Evolutionary conservation across 2,113 vertebrate species (phyloP), one percentile per base, ranked within the genome.

Genomic region (Syrrhaptes paradoxus): DNA sequence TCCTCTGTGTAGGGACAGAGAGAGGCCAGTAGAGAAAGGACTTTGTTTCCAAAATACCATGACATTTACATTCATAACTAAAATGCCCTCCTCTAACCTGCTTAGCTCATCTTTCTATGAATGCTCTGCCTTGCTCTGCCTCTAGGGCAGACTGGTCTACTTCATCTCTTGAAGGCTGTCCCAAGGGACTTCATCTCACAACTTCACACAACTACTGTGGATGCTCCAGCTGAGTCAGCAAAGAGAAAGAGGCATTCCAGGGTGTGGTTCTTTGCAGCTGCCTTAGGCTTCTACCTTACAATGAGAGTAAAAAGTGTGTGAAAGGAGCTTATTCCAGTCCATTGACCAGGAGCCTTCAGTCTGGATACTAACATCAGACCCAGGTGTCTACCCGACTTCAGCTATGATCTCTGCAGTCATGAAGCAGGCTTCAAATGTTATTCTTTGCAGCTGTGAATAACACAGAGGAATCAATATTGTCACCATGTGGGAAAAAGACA

Each of bases 21-120:
- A 84, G 5, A 2, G 9, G 65, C 7, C 77, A 55, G 68, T 13
- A 43, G 9, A 84, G 19, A 32, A 84, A 62, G 51, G 59, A 89
- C 55, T 41, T 81, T 26, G 43, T 51, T 81, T 94, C 63, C 61
- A 89, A 74, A 43, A 77, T 14, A 85, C 48, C n/a, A 19, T 13
- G 9, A 24, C 57, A 59, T 66, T 90, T 34, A 74, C 76, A 73
- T 80, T 66, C 49, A 61, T 88, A 80, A 94, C 84, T 84, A 81
- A 84, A 91, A 94, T n/a, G 17, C 15, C 7, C 31, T 89, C 25
- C 68, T 86, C 51, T 66, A 87, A 94, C 32, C 68, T 81, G 58
- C 84, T 77, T 57, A 95, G 65, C 52, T 95, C 81, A 67, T 52
- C 73, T 93, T 95, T 81, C 89, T 66, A 38, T 11, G 10, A 90